Evolutionary conservation across 2,797 vertebrate species (phyloP).

Genomic region (Bradypodion pumilum): DNA sequence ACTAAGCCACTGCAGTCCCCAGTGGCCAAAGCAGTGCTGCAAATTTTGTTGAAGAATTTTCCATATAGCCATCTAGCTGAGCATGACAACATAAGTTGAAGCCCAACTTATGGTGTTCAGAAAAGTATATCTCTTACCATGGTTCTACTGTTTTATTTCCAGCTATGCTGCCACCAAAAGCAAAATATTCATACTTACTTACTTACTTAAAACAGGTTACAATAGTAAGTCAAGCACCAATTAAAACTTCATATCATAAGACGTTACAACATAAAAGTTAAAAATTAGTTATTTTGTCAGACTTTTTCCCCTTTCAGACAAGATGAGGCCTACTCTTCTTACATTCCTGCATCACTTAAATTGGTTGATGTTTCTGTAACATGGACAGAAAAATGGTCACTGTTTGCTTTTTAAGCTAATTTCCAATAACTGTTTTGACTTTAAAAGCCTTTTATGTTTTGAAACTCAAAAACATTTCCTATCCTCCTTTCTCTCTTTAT

Average conservation of each 20-base stretch:
- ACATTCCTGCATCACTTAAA: neutral
- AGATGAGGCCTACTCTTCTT: neutral
- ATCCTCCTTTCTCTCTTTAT: neutral
- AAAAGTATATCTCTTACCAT: too few relatives aligned
- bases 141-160: neutral
- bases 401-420: neutral
- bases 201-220: too few relatives aligned
- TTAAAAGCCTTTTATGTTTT: conserved; percentile 15
- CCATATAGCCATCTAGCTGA: neutral
- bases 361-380: neutral
- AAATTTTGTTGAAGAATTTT: too few relatives aligned
- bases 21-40: too few relatives aligned
- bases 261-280: too few relatives aligned
- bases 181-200: neutral
- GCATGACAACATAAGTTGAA: neutral
- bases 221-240: too few relatives aligned
- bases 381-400: neutral
- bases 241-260: too few relatives aligned
- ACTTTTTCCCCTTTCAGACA: neutral
- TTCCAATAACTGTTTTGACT: conserved; percentile 8
- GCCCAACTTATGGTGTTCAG: neutral
- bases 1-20: too few relatives aligned
- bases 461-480: neutral
- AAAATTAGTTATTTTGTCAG: neutral
- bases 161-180: neutral